A percentile compares a stretch with the other conserved stretches of the same genome.
phyloP scores from a whole-genome alignment of 2,113 vertebrate genomes.

The Suncus etruscus region DNA sequence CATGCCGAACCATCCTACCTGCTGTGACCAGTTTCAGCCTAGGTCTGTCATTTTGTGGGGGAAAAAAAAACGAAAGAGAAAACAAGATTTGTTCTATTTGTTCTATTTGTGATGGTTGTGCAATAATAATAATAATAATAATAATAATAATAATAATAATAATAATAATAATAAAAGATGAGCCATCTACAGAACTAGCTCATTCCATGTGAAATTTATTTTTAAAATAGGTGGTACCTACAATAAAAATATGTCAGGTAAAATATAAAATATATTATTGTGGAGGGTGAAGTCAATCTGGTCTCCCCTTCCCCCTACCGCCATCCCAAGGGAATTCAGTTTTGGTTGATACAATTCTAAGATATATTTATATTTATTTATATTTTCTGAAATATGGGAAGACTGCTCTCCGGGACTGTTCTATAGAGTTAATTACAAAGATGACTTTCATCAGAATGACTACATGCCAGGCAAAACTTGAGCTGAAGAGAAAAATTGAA shows the following conservation, averaged over 20 bases:
- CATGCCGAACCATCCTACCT: conserved; percentile 64
- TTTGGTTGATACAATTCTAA: conserved; percentile 57
- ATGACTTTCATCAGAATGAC: conserved; percentile 39
- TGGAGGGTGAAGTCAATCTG: conserved; percentile 52
- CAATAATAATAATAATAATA: conserved; percentile 73
- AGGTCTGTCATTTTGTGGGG: conserved; percentile 44
- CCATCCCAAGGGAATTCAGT: conserved; percentile 49
- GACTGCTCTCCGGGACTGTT: conserved; percentile 19
- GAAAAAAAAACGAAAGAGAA: conserved; percentile 29
- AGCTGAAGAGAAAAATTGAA: conserved; percentile 29
- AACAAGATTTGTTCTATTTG: conserved; percentile 74
- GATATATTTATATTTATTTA: neutral
- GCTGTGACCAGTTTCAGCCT: conserved; percentile 74
- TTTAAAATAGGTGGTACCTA: conserved; percentile 60
- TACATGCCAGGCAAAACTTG: conserved; percentile 39
- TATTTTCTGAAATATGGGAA: conserved; percentile 20
- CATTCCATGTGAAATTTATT: conserved; percentile 67
- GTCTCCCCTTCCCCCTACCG: neutral
- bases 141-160: conserved; percentile 74
- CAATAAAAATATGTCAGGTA: conserved; percentile 51
- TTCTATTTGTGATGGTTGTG: conserved; percentile 66
- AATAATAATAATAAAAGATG: conserved; percentile 75
- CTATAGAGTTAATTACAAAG: conserved; percentile 52
- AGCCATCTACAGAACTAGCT: conserved; percentile 59
- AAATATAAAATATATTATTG: conserved; percentile 64